phyloP scores from a whole-genome alignment of 2,113 vertebrate genomes.

The Malurus melanocephalus region DNA sequence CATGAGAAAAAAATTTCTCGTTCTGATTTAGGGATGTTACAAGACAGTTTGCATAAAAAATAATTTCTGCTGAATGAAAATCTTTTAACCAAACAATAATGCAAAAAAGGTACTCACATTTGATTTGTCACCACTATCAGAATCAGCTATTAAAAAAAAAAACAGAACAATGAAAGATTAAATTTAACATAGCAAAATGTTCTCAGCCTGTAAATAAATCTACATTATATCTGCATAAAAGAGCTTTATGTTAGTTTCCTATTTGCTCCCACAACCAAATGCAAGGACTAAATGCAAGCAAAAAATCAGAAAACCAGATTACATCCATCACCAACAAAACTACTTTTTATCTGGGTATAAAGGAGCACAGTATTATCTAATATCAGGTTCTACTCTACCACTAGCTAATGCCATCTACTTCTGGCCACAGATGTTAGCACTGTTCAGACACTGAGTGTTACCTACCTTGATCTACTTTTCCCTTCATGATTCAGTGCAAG shows the following conservation, averaged over 20 bases:
- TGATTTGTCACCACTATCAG: slow-evolving; percentile 68
- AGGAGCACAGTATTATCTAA: slow-evolving; percentile 4
- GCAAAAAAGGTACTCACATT: slow-evolving; percentile 56
- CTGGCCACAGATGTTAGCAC: background rate
- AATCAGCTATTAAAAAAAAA: slow-evolving; percentile 59
- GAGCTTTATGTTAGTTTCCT: slow-evolving; percentile 18
- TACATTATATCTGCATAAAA: background rate
- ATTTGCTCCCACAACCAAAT: slow-evolving; percentile 25
- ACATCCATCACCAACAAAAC: slow-evolving; percentile 59
- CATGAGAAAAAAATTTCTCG: background rate
- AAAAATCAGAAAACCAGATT: slow-evolving; percentile 33
- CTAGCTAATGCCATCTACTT: slow-evolving; percentile 53
- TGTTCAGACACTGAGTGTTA: background rate
- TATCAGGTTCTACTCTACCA: slow-evolving; percentile 51
- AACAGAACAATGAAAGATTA: slow-evolving; percentile 7
- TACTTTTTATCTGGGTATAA: background rate
- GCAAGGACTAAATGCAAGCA: slow-evolving; percentile 19
- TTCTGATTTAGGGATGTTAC: background rate
- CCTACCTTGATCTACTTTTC: slow-evolving; percentile 23
- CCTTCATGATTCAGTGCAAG: background rate
- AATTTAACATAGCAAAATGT: background rate
- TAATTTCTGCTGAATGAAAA: background rate
- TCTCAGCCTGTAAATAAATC: background rate
- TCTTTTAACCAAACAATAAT: background rate
- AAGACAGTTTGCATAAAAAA: background rate